Percentiles rank a stretch among this genome's conserved stretches.
phyloP scores from a whole-genome alignment of 2,888 invertebrate genomes.

The Cybosia mesomella region DNA sequence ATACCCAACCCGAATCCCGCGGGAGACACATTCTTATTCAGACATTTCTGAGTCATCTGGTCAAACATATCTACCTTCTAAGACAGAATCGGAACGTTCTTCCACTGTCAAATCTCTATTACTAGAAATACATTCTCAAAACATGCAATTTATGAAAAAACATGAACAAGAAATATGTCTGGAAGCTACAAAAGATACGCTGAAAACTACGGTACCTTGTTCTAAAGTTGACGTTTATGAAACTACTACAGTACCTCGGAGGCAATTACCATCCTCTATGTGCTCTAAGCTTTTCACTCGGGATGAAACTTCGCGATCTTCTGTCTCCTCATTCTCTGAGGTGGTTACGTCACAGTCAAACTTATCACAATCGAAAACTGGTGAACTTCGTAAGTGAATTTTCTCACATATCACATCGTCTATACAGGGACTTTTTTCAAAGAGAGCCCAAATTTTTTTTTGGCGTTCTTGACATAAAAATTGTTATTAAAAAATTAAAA shows the following conservation, averaged over 20 bases:
- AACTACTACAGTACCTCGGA: constrained; percentile 20
- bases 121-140: constrained; percentile 32
- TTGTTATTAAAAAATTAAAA: too few species aligned
- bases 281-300: constrained; percentile 40
- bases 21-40: constrained; percentile 17
- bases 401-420: background rate
- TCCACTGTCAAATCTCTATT: constrained; percentile 23
- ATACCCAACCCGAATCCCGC: constrained; percentile 17
- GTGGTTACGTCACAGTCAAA: background rate
- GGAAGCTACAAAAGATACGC: constrained; percentile 7
- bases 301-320: constrained; percentile 6
- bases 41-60: background rate
- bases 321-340: background rate
- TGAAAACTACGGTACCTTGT: constrained; percentile 34
- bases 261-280: constrained; percentile 51
- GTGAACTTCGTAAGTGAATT: constrained; percentile 53
- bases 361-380: constrained; percentile 2
- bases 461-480: too few species aligned
- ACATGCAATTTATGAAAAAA: constrained; percentile 17
- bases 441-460: too few species aligned
- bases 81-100: constrained; percentile 10
- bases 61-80: background rate
- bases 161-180: constrained; percentile 18
- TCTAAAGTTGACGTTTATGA: constrained; percentile 40
- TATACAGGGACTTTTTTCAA: too few species aligned